Evolutionary conservation across 2,113 vertebrate genomes (phyloP), one percentile per base, ranked within the genome.

Genomic region (Nematolebias whitei): DNA sequence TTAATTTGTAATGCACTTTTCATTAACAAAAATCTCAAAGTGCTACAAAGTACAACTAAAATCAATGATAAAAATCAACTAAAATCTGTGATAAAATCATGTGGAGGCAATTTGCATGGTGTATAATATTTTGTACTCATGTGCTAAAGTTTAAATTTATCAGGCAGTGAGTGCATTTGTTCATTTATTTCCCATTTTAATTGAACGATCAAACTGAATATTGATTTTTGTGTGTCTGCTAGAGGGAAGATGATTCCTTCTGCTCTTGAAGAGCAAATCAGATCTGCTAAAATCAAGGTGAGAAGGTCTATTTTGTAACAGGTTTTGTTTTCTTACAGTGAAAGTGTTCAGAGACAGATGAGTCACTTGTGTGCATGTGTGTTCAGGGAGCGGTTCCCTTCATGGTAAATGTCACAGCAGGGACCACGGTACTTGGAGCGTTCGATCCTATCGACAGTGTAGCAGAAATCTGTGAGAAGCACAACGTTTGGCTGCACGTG

Each of bases 231-330:
- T 43, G 16, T 52, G 2, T 39, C 56, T 93, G 76, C 91, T 90
- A 95, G 94, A 88, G 93, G 94, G 70, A 95, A 95, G 89, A 94
- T 95, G 93, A 92, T 94, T 88, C 93, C 93, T 55, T 90, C 92
- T 48, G 93, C 94, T 84, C 88, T 96, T 86, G 93, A 96, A 89
- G 93, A 90, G 82, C 83, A 89, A 86, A 87, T 95, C 80, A 50
- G 88, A 5, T 80, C 63, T 75, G 90, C 92, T 62, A 92, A 86
- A 85, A 86, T 83, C 85, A 89, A 95, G 92, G 94, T 95, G 84
- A 93, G 92, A n/a, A 4, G 49, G 38, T 14, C 26, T 3, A 29
- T 29, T 29, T 29, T 29, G 3, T 29, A 4, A 4, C 26, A 29
- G 26, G 26, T 29, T 29, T 29, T 9, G 12, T 23, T 23, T 50